These are phyloP conservation scores for Amiota communis DNA, from an alignment of 2,888 invertebrate species.

Conservation along the genomic window DNA sequence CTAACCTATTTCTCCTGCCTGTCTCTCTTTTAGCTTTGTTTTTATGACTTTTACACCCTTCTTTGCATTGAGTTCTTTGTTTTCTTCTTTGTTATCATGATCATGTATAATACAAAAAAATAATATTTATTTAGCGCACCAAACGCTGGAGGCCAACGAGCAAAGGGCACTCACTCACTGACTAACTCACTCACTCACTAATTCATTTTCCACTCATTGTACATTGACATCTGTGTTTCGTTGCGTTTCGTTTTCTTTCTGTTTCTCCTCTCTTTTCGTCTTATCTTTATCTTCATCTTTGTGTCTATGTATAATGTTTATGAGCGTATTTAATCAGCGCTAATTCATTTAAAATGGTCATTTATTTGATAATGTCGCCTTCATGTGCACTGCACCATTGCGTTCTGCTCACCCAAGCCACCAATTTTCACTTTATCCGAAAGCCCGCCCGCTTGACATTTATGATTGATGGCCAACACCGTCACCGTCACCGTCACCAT, in stretches of 20 bases:
- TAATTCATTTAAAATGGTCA: slow-evolving; percentile 23
- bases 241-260: not conserved
- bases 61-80: no score
- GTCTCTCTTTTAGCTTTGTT: not conserved
- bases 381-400: not conserved
- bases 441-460: not conserved
- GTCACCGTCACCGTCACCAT: slow-evolving; percentile 25
- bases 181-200: no score
- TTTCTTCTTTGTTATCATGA: not conserved
- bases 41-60: not conserved
- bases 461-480: slow-evolving; percentile 31
- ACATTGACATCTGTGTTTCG: no score
- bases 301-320: slow-evolving; percentile 5
- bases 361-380: not conserved
- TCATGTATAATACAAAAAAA: not conserved
- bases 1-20: not conserved
- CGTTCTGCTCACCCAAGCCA: not conserved
- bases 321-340: slow-evolving; percentile 14
- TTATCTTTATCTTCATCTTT: not conserved
- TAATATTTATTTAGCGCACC: no score
- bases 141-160: no score
- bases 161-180: no score
- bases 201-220: no score
- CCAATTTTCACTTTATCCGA: not conserved
- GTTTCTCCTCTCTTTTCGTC: not conserved